These are phyloP conservation scores for Clostera curtula DNA, from an alignment of 2,888 invertebrate genomes.

Conservation along the genomic window DNA sequence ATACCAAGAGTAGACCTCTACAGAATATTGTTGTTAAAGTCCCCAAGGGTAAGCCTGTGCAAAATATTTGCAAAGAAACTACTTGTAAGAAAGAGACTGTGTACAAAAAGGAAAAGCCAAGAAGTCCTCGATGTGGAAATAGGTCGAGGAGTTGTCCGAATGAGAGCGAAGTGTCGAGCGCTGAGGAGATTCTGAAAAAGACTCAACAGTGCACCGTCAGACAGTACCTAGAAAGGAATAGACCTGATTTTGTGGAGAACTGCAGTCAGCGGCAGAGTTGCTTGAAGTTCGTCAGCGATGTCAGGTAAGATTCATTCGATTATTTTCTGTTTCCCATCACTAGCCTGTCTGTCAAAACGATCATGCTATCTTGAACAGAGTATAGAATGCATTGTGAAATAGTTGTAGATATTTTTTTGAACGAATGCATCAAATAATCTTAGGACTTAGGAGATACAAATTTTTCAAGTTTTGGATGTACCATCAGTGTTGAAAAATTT, in stretches of 20 bases:
- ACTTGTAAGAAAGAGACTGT: constrained; percentile 41
- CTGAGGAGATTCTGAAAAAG: constrained; percentile 40
- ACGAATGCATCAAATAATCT: too few species aligned
- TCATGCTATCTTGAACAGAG: too few species aligned
- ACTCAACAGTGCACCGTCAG: constrained; percentile 65
- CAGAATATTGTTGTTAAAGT: constrained; percentile 60
- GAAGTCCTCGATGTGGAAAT: constrained; percentile 23
- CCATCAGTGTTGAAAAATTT: too few species aligned
- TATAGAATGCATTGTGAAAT: too few species aligned
- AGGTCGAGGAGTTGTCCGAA: constrained; percentile 48
- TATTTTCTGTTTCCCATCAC: not conserved
- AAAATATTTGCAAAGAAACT: constrained; percentile 30
- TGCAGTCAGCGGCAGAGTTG: constrained; percentile 48
- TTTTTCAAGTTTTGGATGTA: too few species aligned
- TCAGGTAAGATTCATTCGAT: constrained; percentile 38
- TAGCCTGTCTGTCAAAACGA: not conserved
- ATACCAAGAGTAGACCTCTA: constrained; percentile 31
- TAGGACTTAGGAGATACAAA: too few species aligned
- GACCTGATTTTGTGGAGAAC: constrained; percentile 79
- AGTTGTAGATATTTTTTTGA: too few species aligned
- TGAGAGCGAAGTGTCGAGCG: constrained; percentile 49
- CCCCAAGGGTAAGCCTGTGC: constrained; percentile 34
- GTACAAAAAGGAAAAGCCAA: constrained; percentile 35
- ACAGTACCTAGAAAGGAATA: constrained; percentile 81
- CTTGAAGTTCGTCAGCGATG: constrained; percentile 48